Percentiles rank a stretch among this genome's conserved stretches.
Conservation (phyloP, 2,113 vertebrate genomes). For the Ictidomys tridecemlineatus region DNA sequence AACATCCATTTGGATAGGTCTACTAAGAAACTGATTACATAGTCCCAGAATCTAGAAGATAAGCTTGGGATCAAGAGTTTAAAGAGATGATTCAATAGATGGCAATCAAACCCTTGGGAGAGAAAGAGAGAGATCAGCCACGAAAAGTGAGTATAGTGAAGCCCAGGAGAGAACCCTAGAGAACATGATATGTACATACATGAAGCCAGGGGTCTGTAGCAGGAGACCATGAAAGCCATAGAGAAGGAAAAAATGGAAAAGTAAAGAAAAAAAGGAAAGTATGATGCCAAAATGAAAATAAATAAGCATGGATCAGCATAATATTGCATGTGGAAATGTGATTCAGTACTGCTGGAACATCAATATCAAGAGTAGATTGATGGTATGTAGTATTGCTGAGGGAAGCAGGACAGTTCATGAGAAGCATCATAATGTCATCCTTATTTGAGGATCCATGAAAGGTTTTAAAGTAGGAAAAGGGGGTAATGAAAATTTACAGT, state of each 20-base stretch:
- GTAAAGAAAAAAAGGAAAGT: background rate
- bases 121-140: background rate
- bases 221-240: background rate
- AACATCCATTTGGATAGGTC: background rate
- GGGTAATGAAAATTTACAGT: background rate
- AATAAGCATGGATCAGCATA: background rate
- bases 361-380: background rate
- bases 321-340: background rate
- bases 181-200: background rate
- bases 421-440: background rate
- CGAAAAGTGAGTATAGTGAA: background rate
- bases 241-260: background rate
- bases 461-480: background rate
- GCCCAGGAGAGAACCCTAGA: background rate
- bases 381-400: background rate
- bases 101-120: background rate
- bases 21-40: background rate
- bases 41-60: background rate
- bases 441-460: background rate
- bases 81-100: background rate
- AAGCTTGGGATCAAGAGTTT: background rate
- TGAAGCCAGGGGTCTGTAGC: too few species aligned
- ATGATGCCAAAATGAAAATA: background rate
- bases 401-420: background rate
- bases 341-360: background rate